Evolutionary conservation across 2,113 vertebrate species (phyloP), one percentile per base, ranked within the genome.

Genomic region (Cheilinus undulatus): DNA sequence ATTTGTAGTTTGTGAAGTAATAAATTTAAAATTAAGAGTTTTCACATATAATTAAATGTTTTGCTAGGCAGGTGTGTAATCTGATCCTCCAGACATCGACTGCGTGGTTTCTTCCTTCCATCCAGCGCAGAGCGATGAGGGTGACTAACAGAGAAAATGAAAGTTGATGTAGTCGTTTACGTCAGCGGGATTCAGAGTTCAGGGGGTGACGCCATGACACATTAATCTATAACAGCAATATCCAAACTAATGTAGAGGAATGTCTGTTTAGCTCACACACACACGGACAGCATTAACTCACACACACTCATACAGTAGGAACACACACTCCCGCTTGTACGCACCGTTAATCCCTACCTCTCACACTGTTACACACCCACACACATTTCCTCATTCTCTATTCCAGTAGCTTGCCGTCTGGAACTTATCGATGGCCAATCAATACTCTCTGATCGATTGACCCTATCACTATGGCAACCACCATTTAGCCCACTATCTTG

Each of bases 381-480:
- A 56, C 63, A 73, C 38, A 50, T 1, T 66, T 6, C n/a, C 74
- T 87, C 64, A 85, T 88, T 89, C 73, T 74, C 70, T 75, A 89
- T 87, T 88, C 85, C 79, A 61, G 53, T 34, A 60, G 85, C 72
- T 56, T n/a, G 54, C 82, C 57, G 87, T 81, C 89, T 84, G 82
- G 72, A 89, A 84, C 80, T 73, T 89, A 91, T 91, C 89, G 79
- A 90, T 92, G 84, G 43, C 60, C 76, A 28, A 78, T 92, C 88
- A 71, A 92, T 92, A 88, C 73, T 78, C 67, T 26, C 75, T 84
- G 84, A 91, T 92, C 87, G 82, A 92, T 88, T 84, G 85, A 82
- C 80, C 85, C 84, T 24, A 80, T 92, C 82, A 70, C 88, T 81
- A 92, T 91, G 66, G 91, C 83, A 91, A 92, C 91, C 76, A 80